A percentile compares a stretch with the other conserved stretches of the same genome.
Conservation (phyloP, 1,140 invertebrate species). For the Drosophila busckii region DNA sequence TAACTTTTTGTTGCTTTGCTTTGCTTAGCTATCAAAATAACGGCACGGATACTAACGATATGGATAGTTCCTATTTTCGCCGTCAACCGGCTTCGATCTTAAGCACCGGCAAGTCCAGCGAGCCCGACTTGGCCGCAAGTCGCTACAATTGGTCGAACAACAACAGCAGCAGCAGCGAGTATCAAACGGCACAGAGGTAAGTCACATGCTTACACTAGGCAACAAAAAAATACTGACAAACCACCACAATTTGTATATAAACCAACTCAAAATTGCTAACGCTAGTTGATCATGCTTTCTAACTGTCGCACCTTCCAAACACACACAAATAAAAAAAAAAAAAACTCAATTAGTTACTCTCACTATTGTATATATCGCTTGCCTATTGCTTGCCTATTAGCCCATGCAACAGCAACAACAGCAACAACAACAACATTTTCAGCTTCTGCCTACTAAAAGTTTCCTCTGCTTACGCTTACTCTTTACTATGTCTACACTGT, state of each 20-base stretch:
- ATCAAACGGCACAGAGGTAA: constrained; percentile 58
- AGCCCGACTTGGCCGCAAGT: constrained; percentile 44
- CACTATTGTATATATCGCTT: constrained; percentile 36
- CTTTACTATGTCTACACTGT: too few relatives aligned
- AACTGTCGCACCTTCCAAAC: constrained; percentile 64
- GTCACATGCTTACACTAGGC: constrained; percentile 3
- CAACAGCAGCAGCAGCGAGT: constrained; percentile 48
- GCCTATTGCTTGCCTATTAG: constrained; percentile 40
- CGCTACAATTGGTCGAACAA: constrained; percentile 51
- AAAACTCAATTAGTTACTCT: constrained; percentile 48
- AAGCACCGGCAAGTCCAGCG: constrained; percentile 62
- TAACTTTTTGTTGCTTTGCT: background rate
- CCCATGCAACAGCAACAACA: constrained; percentile 33
- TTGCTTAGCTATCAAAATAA: constrained; percentile 57
- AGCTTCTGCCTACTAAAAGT: background rate
- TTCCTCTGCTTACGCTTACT: constrained; percentile 7
- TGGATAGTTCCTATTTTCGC: constrained; percentile 88
- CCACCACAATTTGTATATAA: constrained; percentile 17
- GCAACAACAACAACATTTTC: constrained; percentile 10
- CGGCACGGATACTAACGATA: constrained; percentile 80
- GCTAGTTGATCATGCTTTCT: constrained; percentile 65
- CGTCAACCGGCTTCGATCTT: constrained; percentile 86
- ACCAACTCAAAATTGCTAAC: constrained; percentile 48
- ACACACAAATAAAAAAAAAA: too few relatives aligned
- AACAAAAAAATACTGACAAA: background rate